Percentiles rank a stretch among this genome's conserved stretches.
These are phyloP conservation scores for Dipodomys merriami DNA, from an alignment of 2,113 vertebrate genomes.

Conservation along the genomic window DNA sequence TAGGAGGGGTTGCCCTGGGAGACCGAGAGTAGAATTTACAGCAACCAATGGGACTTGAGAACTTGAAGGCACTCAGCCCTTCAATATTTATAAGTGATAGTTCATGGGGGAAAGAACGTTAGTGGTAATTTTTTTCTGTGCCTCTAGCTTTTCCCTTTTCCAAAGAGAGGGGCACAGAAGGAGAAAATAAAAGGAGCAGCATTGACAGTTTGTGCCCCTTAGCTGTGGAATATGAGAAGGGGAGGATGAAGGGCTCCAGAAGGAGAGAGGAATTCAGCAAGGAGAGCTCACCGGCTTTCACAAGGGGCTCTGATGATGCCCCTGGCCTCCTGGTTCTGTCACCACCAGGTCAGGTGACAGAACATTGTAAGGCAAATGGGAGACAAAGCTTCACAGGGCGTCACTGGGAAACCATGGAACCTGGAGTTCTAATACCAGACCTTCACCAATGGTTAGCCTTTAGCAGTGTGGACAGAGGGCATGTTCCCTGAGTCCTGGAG, in stretches of 20 bases:
- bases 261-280: neutral
- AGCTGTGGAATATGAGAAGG: neutral
- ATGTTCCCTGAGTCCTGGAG: neutral
- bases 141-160: neutral
- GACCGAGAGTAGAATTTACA: neutral
- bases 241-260: neutral
- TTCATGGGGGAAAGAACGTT: constrained; percentile 44
- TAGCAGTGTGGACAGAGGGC: neutral
- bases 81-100: constrained; percentile 61
- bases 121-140: constrained; percentile 59
- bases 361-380: fast-evolving
- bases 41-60: neutral
- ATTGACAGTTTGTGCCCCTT: neutral
- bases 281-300: neutral
- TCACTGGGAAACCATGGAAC: fast-evolving
- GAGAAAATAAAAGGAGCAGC: neutral
- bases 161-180: constrained; percentile 4
- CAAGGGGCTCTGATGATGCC: neutral
- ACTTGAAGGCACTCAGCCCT: neutral
- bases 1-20: constrained; percentile 47
- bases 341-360: neutral
- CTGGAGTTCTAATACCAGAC: neutral
- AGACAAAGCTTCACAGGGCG: neutral
- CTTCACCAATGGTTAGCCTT: neutral
- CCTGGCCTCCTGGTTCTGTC: neutral